Evolutionary conservation across 2,113 vertebrate genomes (phyloP), one percentile per base, ranked within the genome.

Genomic region (Brachypteracias leptosomus): DNA sequence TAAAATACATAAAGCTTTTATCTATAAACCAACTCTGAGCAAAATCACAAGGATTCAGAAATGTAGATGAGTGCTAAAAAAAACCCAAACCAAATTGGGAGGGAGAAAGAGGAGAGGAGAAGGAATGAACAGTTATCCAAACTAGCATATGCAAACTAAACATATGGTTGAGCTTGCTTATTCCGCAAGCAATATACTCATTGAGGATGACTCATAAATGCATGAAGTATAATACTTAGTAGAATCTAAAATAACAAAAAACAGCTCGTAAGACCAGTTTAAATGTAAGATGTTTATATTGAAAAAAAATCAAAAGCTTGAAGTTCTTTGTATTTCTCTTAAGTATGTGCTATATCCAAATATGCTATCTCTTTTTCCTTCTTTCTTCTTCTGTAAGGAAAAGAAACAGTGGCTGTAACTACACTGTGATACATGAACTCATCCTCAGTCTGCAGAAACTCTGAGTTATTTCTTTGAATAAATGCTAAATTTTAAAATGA

Each of bases 61-160:
- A 94, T 73, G 90, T 47, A 95, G 63, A 93, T 84, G 55, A 89
- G 26, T 81, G 29, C 51, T 84, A 77, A 90, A 96, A 96, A 93
- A 93, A 96, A 67, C 77, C 92, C 74, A 29, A 36, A 36, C 25
- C n/a, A 83, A 40, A 88, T 44, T 72, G 40, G 36, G 74, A 94
- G 67, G 61, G 58, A 83, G 59, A 57, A 93, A 77, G 52, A 72
- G 36, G 81, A 86, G 36, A 82, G n/a, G 61, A 52, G 28, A 95
- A 63, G 72, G 79, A 91, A 92, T 84, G 82, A 96, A 90, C 51
- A 86, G 88, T 66, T 95, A 89, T 68, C 62, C n/a, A 90, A 83
- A 81, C 76, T 63, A 93, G 20, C 85, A 95, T 87, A 96, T 96
- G 97, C 87, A 97, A 97, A 97, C 2, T 68, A 92, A 95, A 86